phyloP scores from a whole-genome alignment of 2,888 invertebrate species.

The Clanis bilineata region DNA sequence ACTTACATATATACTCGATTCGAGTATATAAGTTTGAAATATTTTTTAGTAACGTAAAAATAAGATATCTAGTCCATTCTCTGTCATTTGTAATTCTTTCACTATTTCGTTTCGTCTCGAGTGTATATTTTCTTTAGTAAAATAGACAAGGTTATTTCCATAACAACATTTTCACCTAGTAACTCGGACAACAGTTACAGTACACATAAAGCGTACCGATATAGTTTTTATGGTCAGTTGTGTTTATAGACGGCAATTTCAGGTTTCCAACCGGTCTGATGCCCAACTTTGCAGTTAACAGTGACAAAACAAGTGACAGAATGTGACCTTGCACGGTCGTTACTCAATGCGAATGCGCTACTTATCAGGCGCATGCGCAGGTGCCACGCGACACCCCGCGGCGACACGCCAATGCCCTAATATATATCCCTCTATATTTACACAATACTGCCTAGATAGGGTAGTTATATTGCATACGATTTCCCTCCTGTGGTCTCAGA shows the following conservation, averaged over 20 bases:
- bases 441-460: no score
- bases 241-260: constrained; percentile 9
- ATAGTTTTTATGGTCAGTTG: constrained; percentile 5
- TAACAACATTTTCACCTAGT: background rate
- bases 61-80: no score
- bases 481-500: no score
- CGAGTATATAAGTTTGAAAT: no score
- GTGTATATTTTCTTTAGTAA: no score
- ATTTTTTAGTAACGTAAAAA: no score
- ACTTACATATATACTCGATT: no score
- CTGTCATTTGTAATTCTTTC: no score
- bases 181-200: constrained; percentile 3
- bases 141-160: no score
- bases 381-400: constrained; percentile 7
- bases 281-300: constrained; percentile 7
- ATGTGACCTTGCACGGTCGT: constrained; percentile 12
- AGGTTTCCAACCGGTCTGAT: constrained; percentile 8
- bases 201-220: background rate
- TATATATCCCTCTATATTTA: constrained; percentile 1
- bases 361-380: constrained; percentile 11
- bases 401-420: constrained; percentile 8
- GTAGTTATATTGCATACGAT: no score
- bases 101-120: no score
- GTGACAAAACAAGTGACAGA: constrained; percentile 3
- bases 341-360: constrained; percentile 14